Evolutionary conservation across 2,888 invertebrate genomes (phyloP), one percentile per base, ranked within the genome.

Genomic region (Omphaloscelis lunosa): DNA sequence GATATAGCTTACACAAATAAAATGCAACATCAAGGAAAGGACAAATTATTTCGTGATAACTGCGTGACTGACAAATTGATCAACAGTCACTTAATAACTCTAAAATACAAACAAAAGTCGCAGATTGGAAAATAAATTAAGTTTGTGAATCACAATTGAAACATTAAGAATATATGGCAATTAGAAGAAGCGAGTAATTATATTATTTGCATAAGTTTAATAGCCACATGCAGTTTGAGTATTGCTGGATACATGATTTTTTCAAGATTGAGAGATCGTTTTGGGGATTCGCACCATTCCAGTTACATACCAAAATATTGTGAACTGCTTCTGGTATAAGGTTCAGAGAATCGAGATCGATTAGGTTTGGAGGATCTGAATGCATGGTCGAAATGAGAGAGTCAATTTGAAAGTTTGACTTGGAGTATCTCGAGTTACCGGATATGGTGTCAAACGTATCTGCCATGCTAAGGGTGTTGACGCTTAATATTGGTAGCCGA

Each of bases 401-500:
- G 0, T n/a, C 62, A 11, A 1, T 86, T 17, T 67, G 63, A 11
- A 91, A 90, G 74, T 93, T 92, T 69, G 90, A 92, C 0, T 67
- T 91, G 71, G 80, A 86, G 8, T 87, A 91, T 68, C 92, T 91
- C 34, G 93, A 93, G 51, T 83, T 95, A 51, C 90, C 93, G 0
- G 93, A 92, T 0, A 93, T 94, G 92, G 27, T 94, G n/a, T 89
- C 89, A 75, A 94, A 95, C 76, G 87, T 93, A 0, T 88, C 90
- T 3, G 53, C 84, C n/a, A 77, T 94, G 75, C 86, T 94, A 34
- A 83, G 93, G 66, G 67, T 83, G 0, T 75, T 94, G 7, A 87
- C 91, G 0, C 84, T 95, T 1, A 92, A 93, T 74, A 86, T 94
- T 56, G 92, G 93, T 15, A 75, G 72, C 29, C 59, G 81, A 9